Percentiles rank a stretch among this genome's conserved stretches.
Evolutionary conservation across 1,140 invertebrate genomes (phyloP).

Genomic region (Zaprionus nigranus): DNA sequence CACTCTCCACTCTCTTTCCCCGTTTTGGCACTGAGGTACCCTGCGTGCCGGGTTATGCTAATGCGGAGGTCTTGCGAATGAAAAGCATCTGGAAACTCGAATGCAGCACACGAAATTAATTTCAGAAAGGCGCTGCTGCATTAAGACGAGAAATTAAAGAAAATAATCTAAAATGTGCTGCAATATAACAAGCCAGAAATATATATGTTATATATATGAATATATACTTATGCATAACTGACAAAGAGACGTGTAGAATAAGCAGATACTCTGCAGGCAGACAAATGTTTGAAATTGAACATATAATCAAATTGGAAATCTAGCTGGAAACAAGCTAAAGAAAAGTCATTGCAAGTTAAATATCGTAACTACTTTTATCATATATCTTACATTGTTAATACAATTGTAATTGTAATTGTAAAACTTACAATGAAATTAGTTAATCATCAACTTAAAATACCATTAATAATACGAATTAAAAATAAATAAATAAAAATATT

Average conservation of each 20-base stretch:
- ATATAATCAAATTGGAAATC: background rate
- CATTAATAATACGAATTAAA: too few relatives aligned
- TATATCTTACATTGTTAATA: too few relatives aligned
- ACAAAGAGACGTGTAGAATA: background rate
- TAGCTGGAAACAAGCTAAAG: background rate
- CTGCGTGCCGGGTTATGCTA: slow-evolving; percentile 77
- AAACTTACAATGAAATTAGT: too few relatives aligned
- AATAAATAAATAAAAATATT: too few relatives aligned
- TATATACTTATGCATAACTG: background rate
- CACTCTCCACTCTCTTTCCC: background rate
- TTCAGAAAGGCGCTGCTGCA: slow-evolving; percentile 73
- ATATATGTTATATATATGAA: too few relatives aligned
- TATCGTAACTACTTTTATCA: background rate
- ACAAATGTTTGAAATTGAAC: background rate
- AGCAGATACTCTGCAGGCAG: background rate
- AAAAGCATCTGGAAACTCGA: slow-evolving; percentile 46
- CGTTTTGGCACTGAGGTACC: background rate
- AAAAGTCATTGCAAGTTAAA: background rate
- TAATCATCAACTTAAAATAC: too few relatives aligned
- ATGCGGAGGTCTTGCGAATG: slow-evolving; percentile 42
- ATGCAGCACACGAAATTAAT: slow-evolving; percentile 71
- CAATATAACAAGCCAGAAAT: slow-evolving; percentile 47
- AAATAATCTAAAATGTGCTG: slow-evolving; percentile 75
- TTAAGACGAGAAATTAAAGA: slow-evolving; percentile 67
- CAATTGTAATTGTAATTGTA: too few relatives aligned